Percentiles rank a stretch among this genome's conserved stretches.
phyloP scores from a whole-genome alignment of 2,797 vertebrate genomes.

The Aphelocoma californica region DNA sequence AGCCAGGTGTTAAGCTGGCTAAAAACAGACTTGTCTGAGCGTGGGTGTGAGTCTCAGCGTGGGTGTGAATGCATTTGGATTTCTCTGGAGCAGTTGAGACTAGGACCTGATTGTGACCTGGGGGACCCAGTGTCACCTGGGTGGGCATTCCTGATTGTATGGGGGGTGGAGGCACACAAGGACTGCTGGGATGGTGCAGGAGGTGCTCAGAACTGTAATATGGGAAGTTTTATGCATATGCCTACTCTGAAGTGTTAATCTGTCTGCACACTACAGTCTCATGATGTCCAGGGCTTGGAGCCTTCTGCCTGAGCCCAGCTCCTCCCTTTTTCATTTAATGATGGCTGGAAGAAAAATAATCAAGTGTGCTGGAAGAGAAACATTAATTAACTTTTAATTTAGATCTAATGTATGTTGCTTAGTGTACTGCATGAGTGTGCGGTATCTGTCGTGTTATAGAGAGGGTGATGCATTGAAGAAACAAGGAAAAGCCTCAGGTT shows the following conservation, averaged over 20 bases:
- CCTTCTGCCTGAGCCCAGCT: neutral
- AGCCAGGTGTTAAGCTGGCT: neutral
- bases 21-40: neutral
- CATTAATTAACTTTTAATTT: slow-evolving; percentile 64
- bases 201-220: neutral
- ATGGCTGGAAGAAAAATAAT: slow-evolving; percentile 55
- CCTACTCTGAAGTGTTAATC: neutral
- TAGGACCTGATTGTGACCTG: neutral
- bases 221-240: neutral
- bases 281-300: neutral
- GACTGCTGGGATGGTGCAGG: neutral
- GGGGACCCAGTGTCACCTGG: neutral
- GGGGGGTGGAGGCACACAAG: neutral
- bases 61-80: neutral
- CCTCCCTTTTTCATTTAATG: slow-evolving; percentile 31
- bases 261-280: neutral
- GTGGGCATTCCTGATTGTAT: neutral
- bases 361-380: slow-evolving; percentile 47
- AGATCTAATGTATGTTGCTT: slow-evolving; percentile 3
- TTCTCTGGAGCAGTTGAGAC: neutral
- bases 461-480: slow-evolving; percentile 13
- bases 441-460: neutral
- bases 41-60: accelerated
- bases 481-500: slow-evolving; percentile 36
- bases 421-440: neutral